Percentiles rank a stretch among this genome's conserved stretches.
Evolutionary conservation across 2,113 vertebrate species (phyloP).

Genomic region (Chionodraco myersi): DNA sequence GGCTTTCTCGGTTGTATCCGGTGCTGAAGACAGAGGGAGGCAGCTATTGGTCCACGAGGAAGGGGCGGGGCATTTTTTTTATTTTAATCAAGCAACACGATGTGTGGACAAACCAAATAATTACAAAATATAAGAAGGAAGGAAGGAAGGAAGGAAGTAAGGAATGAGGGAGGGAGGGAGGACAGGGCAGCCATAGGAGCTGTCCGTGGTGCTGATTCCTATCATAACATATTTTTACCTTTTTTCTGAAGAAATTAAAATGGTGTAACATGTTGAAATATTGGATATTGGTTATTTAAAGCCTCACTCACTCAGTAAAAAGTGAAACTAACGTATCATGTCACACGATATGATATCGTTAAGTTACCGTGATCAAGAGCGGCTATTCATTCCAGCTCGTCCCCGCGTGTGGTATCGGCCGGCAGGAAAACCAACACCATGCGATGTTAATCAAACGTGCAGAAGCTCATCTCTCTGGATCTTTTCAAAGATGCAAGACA

Average conservation of each 20-base stretch:
- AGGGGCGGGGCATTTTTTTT: slow-evolving; percentile 61
- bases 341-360: background rate
- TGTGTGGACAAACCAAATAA: too few relatives aligned
- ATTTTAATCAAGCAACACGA: too few relatives aligned
- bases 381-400: background rate
- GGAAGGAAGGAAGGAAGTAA: too few relatives aligned
- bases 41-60: slow-evolving; percentile 68
- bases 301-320: too few relatives aligned
- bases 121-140: too few relatives aligned
- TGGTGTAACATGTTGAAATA: too few relatives aligned
- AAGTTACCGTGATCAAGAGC: background rate
- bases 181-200: slow-evolving; percentile 35
- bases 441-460: background rate
- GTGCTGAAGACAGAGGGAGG: slow-evolving; percentile 46
- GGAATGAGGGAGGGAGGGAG: too few relatives aligned
- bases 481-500: background rate
- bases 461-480: background rate
- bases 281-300: too few relatives aligned
- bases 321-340: too few relatives aligned
- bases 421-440: background rate
- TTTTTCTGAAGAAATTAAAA: too few relatives aligned
- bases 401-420: background rate
- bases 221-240: slow-evolving; percentile 17
- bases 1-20: slow-evolving; percentile 71
- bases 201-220: slow-evolving; percentile 77